These are phyloP conservation scores for Grammomys dolichurus DNA, from an alignment of 2,113 vertebrate genomes.

Conservation along the genomic window DNA sequence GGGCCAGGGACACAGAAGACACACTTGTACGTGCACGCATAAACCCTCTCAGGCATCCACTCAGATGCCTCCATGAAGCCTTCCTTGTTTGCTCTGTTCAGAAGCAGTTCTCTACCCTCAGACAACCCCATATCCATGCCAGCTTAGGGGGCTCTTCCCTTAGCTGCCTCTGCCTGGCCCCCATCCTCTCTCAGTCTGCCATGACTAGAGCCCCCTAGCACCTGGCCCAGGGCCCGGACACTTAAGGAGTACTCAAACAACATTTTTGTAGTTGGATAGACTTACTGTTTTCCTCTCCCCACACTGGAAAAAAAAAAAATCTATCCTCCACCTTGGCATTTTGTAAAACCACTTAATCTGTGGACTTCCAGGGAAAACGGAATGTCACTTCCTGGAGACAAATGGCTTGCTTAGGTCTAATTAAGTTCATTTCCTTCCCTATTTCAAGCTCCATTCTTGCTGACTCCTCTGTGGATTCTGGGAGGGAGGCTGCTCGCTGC, in stretches of 20 bases:
- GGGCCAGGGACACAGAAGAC: constrained; percentile 54
- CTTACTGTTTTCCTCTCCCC: constrained; percentile 47
- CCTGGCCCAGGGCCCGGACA: background rate
- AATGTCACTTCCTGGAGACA: constrained; percentile 80
- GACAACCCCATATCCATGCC: background rate
- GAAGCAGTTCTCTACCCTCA: background rate
- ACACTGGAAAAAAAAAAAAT: constrained; percentile 56
- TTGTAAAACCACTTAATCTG: constrained; percentile 77
- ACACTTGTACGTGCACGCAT: background rate
- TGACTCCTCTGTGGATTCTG: constrained; percentile 47
- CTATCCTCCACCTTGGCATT: constrained; percentile 66
- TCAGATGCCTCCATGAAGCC: background rate
- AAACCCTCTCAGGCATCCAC: background rate
- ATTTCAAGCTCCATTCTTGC: constrained; percentile 63
- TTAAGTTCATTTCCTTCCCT: constrained; percentile 73
- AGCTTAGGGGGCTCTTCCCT: background rate
- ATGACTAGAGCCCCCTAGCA: accelerated
- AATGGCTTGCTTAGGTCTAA: constrained; percentile 78
- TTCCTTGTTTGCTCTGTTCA: background rate
- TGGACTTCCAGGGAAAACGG: constrained; percentile 77
- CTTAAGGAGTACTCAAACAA: background rate
- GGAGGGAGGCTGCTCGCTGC: constrained; percentile 11
- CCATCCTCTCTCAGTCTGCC: background rate
- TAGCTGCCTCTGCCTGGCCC: background rate
- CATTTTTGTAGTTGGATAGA: constrained; percentile 49